Evolutionary conservation across 2,797 vertebrate genomes (phyloP).

Genomic region (Schizothorax lantsangensis): DNA sequence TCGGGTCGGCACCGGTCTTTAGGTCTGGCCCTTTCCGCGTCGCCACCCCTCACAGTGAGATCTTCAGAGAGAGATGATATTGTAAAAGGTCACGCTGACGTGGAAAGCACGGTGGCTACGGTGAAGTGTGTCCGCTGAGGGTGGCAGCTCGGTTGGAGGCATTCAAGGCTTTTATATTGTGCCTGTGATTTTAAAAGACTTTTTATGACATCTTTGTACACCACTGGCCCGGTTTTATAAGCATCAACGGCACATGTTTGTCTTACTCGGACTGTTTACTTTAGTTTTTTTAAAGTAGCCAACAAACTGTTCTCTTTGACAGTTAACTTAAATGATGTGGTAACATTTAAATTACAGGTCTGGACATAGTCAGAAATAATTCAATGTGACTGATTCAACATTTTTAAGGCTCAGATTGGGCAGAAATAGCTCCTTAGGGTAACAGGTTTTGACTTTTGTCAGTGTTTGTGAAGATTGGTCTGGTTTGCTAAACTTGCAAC

Average conservation of each 20-base stretch:
- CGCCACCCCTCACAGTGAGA: slow-evolving; percentile 75
- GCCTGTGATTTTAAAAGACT: not conserved
- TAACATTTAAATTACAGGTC: not conserved
- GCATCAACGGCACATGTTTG: not conserved
- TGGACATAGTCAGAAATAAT: not conserved
- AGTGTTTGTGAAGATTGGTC: not conserved
- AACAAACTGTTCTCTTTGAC: not conserved
- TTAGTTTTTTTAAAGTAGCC: slow-evolving; percentile 4
- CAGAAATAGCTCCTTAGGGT: not conserved
- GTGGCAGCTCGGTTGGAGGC: slow-evolving; percentile 1
- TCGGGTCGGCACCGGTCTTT: slow-evolving; percentile 85
- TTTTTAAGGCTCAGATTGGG: not conserved
- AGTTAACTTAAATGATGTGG: not conserved
- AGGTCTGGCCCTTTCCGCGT: slow-evolving; percentile 70
- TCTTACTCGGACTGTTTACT: not conserved
- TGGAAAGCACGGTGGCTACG: slow-evolving; percentile 50
- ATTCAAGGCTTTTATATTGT: slow-evolving; percentile 2
- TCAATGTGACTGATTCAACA: not conserved
- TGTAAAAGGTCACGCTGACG: slow-evolving; percentile 73
- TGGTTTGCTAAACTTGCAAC: not conserved
- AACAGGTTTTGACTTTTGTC: not conserved
- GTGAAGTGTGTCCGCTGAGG: slow-evolving; percentile 61
- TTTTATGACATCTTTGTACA: slow-evolving; percentile 25
- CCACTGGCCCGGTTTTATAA: not conserved
- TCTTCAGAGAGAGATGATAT: slow-evolving; percentile 59